Percentiles rank a stretch among this genome's conserved stretches.
These are phyloP conservation scores for Thalassoma bifasciatum DNA, from an alignment of 2,113 vertebrate species.

Conservation along the genomic window DNA sequence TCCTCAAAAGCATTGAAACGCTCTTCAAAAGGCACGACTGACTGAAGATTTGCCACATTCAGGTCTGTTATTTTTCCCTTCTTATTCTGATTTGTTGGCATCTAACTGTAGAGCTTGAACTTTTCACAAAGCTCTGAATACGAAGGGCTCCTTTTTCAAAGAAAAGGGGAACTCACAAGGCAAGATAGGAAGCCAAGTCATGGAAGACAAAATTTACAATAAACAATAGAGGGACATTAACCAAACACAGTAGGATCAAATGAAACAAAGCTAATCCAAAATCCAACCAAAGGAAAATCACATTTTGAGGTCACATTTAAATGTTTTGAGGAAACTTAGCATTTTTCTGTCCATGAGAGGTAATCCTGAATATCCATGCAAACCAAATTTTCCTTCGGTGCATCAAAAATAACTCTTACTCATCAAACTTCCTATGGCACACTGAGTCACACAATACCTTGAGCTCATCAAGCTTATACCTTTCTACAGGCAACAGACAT, in stretches of 20 bases:
- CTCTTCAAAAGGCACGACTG: neutral
- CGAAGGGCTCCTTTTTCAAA: neutral
- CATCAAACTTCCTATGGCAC: slow-evolving; percentile 48
- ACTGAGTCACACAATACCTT: slow-evolving; percentile 17
- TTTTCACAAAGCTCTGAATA: neutral
- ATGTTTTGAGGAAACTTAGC: slow-evolving; percentile 8
- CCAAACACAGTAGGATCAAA: slow-evolving; percentile 38
- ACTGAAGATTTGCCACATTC: neutral
- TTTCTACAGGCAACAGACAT: slow-evolving; percentile 53
- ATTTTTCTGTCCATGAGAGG: neutral
- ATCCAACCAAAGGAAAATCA: slow-evolving; percentile 29
- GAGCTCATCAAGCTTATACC: slow-evolving; percentile 40
- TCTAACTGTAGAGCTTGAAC: neutral
- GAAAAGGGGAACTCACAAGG: neutral
- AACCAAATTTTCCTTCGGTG: slow-evolving; percentile 21
- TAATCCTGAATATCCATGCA: slow-evolving; percentile 30
- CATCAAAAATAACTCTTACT: neutral
- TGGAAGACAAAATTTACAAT: slow-evolving; percentile 9
- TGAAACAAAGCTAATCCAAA: slow-evolving; percentile 2
- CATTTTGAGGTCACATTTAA: slow-evolving; percentile 36
- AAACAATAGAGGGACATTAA: slow-evolving; percentile 39
- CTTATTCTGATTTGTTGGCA: neutral
- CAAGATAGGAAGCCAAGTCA: slow-evolving; percentile 34
- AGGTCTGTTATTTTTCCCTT: neutral
- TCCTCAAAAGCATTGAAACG: too few relatives aligned